phyloP scores from a whole-genome alignment of 2,797 vertebrate genomes.

The Melanotaenia trifasciata region DNA sequence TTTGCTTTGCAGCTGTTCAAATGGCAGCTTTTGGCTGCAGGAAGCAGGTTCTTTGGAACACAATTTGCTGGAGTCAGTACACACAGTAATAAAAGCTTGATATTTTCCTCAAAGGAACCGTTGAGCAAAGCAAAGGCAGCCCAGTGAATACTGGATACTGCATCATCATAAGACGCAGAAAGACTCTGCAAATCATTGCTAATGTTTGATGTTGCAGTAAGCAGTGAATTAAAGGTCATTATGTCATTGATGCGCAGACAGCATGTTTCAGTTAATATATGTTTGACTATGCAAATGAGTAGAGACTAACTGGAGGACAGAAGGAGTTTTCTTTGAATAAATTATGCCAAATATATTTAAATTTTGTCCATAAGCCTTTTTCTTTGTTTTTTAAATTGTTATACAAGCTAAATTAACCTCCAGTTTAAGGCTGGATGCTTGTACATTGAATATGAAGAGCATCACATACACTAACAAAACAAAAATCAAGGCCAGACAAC shows the following conservation, averaged over 20 bases:
- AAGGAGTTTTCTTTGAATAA: neutral
- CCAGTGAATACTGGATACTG: neutral
- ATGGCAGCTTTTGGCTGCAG: neutral
- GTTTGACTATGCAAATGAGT: neutral
- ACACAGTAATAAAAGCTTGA: neutral
- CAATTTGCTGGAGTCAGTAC: neutral
- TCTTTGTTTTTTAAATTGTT: neutral
- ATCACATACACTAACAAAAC: neutral
- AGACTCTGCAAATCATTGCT: slow-evolving; percentile 1
- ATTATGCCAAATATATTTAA: neutral
- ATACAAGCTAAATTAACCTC: too few relatives aligned
- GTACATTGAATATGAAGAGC: neutral
- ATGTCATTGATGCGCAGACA: neutral
- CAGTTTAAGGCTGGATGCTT: too few relatives aligned
- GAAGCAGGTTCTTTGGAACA: neutral
- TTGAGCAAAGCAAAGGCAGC: neutral
- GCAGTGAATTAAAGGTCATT: neutral
- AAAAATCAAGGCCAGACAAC: neutral
- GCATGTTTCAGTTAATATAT: neutral
- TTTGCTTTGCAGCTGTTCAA: neutral
- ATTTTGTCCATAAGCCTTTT: too few relatives aligned
- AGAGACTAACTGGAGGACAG: neutral
- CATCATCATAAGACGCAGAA: neutral
- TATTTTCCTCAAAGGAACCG: neutral
- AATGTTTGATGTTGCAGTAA: neutral